A percentile compares a stretch with the other conserved stretches of the same genome.
Conservation (phyloP, 2,888 invertebrate species). For the Ophion obscuratus region DNA sequence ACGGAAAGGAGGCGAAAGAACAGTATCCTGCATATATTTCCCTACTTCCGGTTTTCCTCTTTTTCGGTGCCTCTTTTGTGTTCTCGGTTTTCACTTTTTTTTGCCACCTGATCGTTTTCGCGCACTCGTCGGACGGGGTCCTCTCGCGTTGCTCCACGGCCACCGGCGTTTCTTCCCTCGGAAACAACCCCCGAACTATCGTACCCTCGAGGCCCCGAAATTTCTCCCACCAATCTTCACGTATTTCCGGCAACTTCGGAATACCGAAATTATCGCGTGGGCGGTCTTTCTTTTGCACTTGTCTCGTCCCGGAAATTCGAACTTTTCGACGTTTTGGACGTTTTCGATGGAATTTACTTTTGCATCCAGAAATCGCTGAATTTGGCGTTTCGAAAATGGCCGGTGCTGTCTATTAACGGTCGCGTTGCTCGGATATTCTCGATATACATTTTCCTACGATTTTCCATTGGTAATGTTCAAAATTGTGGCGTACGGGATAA, state of each 20-base stretch:
- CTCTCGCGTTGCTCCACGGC: constrained; percentile 14
- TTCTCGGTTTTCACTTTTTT: not conserved
- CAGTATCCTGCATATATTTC: not conserved
- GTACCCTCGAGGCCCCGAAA: not conserved
- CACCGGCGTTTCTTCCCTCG: constrained; percentile 31
- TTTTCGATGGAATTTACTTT: not conserved
- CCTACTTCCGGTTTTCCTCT: constrained; percentile 41
- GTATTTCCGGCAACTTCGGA: not conserved
- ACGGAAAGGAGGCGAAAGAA: not conserved
- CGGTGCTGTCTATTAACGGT: not conserved
- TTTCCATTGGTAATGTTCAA: not conserved
- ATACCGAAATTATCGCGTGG: not conserved
- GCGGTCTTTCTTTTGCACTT: not conserved
- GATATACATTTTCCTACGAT: not conserved
- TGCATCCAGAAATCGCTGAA: not conserved
- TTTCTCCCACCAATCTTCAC: not conserved
- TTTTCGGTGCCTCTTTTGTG: constrained; percentile 44
- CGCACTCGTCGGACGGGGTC: constrained; percentile 21
- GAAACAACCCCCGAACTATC: not conserved
- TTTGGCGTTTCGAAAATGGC: not conserved
- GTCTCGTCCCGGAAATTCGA: not conserved
- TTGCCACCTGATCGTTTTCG: constrained; percentile 24
- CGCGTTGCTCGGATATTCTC: not conserved
- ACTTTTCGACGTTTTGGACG: not conserved
- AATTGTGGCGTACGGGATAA: not conserved